Conservation (phyloP, 2,113 vertebrate species). For the Entosphenus tridentatus region DNA sequence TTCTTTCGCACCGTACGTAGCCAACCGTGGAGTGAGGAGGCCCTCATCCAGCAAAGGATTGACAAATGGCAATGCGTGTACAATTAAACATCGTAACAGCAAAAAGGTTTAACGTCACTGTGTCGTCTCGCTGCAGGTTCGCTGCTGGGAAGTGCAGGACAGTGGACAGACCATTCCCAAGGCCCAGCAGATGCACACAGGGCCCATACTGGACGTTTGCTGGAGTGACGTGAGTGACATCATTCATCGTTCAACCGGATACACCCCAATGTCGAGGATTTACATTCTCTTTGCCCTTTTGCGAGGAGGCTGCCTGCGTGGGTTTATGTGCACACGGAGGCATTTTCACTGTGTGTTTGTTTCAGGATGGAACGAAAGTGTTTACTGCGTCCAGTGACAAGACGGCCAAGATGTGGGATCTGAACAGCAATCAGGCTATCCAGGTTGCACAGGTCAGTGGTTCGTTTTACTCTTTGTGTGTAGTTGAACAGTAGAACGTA, state of each 20-base stretch:
- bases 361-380: conserved; percentile 89
- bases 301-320: too few species aligned
- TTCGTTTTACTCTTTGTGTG: neutral
- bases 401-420: conserved; percentile 99
- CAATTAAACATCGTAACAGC: too few species aligned
- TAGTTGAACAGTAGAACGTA: neutral
- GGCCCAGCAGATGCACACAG: conserved; percentile 96
- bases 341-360: neutral
- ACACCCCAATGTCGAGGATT: too few species aligned
- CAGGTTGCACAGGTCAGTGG: conserved; percentile 73
- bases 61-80: too few species aligned
- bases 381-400: conserved; percentile 96
- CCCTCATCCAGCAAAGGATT: too few species aligned
- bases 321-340: too few species aligned
- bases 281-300: too few species aligned
- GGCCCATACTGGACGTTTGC: conserved; percentile 68
- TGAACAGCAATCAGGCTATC: conserved; percentile 91
- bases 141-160: conserved; percentile 97
- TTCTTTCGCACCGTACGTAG: too few species aligned
- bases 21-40: too few species aligned
- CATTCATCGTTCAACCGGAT: too few species aligned
- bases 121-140: conserved; percentile 35
- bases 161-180: conserved; percentile 93
- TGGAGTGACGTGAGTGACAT: conserved; percentile 66
- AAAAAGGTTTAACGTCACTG: too few species aligned